These are phyloP conservation scores for Dryomyza anilis DNA, from an alignment of 2,888 invertebrate species.

Conservation along the genomic window DNA sequence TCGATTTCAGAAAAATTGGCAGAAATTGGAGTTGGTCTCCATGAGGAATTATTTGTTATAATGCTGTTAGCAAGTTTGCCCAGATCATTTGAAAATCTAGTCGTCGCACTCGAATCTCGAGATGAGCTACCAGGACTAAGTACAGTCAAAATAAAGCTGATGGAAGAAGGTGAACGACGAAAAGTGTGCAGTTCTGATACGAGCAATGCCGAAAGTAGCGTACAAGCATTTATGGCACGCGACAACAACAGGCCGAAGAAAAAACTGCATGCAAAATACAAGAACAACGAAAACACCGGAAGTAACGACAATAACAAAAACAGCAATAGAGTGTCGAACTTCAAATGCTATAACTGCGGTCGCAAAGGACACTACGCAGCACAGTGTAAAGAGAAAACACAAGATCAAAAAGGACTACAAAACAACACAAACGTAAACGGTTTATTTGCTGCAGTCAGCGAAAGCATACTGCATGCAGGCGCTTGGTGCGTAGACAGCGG, in stretches of 20 bases:
- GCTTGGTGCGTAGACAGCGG: constrained; percentile 30
- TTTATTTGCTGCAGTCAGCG: constrained; percentile 10
- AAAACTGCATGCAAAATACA: neutral
- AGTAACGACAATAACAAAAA: constrained; percentile 1
- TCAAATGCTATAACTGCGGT: too few species aligned
- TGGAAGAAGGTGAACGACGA: too few species aligned
- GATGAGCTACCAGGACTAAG: too few species aligned
- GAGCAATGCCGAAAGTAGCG: constrained; percentile 7
- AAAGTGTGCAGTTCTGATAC: too few species aligned
- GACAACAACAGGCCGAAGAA: constrained; percentile 12
- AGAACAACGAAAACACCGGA: constrained; percentile 3
- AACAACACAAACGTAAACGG: constrained; percentile 17
- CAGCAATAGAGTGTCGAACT: constrained; percentile 26
- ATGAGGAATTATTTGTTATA: too few species aligned
- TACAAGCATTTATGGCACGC: constrained; percentile 28
- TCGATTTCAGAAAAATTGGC: too few species aligned
- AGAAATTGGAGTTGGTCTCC: too few species aligned
- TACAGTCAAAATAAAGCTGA: too few species aligned
- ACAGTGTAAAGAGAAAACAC: constrained; percentile 18
- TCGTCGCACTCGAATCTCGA: too few species aligned
- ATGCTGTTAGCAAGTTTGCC: too few species aligned
- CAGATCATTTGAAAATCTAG: too few species aligned
- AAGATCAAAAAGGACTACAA: constrained; percentile 5
- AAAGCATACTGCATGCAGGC: neutral
- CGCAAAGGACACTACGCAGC: constrained; percentile 29